These are phyloP conservation scores for Acrobasis consociella DNA, from an alignment of 2,888 invertebrate genomes.

Conservation along the genomic window DNA sequence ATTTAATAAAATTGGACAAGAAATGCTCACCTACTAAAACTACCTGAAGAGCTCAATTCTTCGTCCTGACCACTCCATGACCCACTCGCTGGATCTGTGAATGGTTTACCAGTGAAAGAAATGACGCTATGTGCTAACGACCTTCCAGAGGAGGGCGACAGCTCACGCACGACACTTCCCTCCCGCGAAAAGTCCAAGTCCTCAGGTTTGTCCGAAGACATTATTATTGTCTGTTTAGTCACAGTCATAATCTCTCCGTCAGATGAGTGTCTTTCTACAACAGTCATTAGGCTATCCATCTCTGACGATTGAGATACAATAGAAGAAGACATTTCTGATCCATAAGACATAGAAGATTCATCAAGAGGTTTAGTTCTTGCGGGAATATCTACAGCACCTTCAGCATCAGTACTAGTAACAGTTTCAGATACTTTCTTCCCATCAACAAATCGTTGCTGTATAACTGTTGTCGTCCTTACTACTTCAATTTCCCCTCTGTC, in stretches of 20 bases:
- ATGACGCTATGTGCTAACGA: slow-evolving; percentile 75
- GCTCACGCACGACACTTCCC: slow-evolving; percentile 70
- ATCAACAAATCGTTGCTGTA: slow-evolving; percentile 74
- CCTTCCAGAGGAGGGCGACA: slow-evolving; percentile 79
- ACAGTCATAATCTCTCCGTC: slow-evolving; percentile 76
- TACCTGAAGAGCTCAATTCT: slow-evolving; percentile 78
- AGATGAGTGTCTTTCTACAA: slow-evolving; percentile 65
- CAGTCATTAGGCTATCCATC: slow-evolving; percentile 76
- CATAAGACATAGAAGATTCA: slow-evolving; percentile 68
- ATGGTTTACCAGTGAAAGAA: slow-evolving; percentile 76
- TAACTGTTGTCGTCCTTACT: slow-evolving; percentile 71
- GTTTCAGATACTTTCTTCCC: slow-evolving; percentile 77
- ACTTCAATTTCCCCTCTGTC: slow-evolving; percentile 70
- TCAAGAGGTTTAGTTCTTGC: slow-evolving; percentile 59
- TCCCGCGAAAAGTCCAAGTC: slow-evolving; percentile 73
- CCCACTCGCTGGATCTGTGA: slow-evolving; percentile 82
- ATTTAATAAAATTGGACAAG: too few species aligned
- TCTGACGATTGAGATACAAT: slow-evolving; percentile 79
- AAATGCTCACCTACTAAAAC: slow-evolving; percentile 70
- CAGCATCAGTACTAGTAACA: slow-evolving; percentile 65
- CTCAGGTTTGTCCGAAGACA: slow-evolving; percentile 67
- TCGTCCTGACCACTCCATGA: slow-evolving; percentile 82
- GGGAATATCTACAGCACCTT: slow-evolving; percentile 76
- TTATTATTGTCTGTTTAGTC: slow-evolving; percentile 62
- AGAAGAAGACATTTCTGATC: slow-evolving; percentile 79